A percentile compares a stretch with the other conserved stretches of the same genome.
Conservation (phyloP, 2,888 invertebrate species). For the Morinoia aosen region DNA sequence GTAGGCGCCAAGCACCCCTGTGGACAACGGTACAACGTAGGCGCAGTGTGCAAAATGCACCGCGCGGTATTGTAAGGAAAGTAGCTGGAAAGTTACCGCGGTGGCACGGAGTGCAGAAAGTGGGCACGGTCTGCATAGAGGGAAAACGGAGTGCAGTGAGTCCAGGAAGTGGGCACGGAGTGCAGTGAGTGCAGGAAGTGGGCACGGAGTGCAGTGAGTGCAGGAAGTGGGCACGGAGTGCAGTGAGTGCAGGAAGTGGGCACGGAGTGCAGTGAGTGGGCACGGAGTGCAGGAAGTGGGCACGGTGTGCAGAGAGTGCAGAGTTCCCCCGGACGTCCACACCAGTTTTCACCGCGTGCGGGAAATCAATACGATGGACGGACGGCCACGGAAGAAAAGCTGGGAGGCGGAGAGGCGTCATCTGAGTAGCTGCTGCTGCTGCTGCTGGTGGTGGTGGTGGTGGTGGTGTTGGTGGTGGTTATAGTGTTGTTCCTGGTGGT, state of each 20-base stretch:
- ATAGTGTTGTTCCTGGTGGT: neutral
- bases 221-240: neutral
- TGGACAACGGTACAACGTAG: neutral
- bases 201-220: neutral
- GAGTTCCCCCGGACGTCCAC: neutral
- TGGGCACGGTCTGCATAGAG: neutral
- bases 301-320: neutral
- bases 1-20: neutral
- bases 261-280: neutral
- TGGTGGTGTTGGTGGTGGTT: neutral
- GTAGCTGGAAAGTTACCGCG: neutral
- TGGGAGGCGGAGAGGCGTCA: slow-evolving; percentile 42
- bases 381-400: slow-evolving; percentile 20
- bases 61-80: neutral
- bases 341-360: slow-evolving; percentile 41
- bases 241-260: neutral
- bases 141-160: neutral
- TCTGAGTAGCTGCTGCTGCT: slow-evolving; percentile 1
- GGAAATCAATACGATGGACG: slow-evolving; percentile 50
- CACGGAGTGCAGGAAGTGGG: neutral
- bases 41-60: neutral
- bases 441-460: neutral
- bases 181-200: neutral
- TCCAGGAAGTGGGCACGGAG: neutral
- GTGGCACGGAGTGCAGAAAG: neutral